Evolutionary conservation across 2,888 invertebrate species (phyloP).

Genomic region (Agonopterix subpropinquella): DNA sequence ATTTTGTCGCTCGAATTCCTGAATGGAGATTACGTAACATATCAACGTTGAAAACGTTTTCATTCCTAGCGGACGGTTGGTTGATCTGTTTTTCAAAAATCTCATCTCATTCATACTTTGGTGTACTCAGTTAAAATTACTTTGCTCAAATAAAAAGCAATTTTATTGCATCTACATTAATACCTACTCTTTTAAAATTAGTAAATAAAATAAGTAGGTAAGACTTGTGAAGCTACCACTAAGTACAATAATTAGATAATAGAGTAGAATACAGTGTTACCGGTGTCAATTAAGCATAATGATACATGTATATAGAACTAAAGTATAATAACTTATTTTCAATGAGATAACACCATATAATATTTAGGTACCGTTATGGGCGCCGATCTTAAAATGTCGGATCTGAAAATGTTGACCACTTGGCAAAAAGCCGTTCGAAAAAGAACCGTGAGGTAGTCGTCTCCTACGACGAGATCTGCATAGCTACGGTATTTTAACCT

Average conservation of each 20-base stretch:
- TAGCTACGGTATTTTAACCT: too few relatives aligned
- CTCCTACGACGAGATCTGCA: too few relatives aligned
- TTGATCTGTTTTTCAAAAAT: slow-evolving; percentile 5
- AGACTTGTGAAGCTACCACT: slow-evolving; percentile 46
- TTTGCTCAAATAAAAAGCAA: slow-evolving; percentile 64
- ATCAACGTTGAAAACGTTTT: slow-evolving; percentile 42
- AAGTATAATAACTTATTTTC: slow-evolving; percentile 5
- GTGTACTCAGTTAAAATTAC: slow-evolving; percentile 24
- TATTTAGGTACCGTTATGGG: too few relatives aligned
- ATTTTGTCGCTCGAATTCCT: too few relatives aligned
- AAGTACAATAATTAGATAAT: slow-evolving; percentile 65
- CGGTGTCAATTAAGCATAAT: slow-evolving; percentile 58
- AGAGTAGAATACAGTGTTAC: slow-evolving; percentile 48
- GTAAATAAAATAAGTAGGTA: slow-evolving; percentile 14
- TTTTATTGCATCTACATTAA: slow-evolving; percentile 11
- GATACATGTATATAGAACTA: slow-evolving; percentile 8
- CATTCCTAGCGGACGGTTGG: slow-evolving; percentile 5
- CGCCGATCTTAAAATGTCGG: too few relatives aligned
- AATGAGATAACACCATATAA: background rate
- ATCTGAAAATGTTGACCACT: too few relatives aligned
- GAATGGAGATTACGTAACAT: too few relatives aligned
- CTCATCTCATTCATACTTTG: slow-evolving; percentile 11
- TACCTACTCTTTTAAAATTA: slow-evolving; percentile 7
- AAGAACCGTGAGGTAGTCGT: too few relatives aligned
- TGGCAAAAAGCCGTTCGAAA: too few relatives aligned